These are phyloP conservation scores for Mungos mungo DNA, from an alignment of 2,113 vertebrate genomes.

Conservation along the genomic window DNA sequence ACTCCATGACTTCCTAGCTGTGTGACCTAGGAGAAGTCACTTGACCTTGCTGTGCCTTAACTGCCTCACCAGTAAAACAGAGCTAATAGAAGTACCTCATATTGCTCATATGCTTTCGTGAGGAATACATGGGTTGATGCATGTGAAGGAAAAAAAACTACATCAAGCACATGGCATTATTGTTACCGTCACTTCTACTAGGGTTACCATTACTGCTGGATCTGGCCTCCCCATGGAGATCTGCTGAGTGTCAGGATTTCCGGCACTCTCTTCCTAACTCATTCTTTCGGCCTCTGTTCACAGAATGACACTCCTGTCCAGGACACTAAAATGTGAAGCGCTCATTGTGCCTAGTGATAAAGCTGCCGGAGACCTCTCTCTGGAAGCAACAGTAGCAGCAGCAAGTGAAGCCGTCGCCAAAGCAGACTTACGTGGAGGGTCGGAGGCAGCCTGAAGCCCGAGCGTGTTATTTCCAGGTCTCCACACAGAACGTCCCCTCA, in stretches of 20 bases:
- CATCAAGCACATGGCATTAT: too few relatives aligned
- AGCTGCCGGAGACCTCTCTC: slow-evolving; percentile 54
- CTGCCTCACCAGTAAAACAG: background rate
- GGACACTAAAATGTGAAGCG: slow-evolving; percentile 66
- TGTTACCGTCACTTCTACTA: rapidly evolving
- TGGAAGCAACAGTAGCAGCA: background rate
- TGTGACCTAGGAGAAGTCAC: background rate
- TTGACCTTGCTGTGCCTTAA: background rate
- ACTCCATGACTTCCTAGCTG: background rate
- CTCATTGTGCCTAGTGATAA: background rate
- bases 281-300: slow-evolving; percentile 36
- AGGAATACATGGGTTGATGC: background rate
- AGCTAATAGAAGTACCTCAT: background rate
- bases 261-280: background rate
- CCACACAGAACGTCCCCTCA: rapidly evolving
- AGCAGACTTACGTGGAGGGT: background rate
- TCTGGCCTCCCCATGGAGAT: background rate
- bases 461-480: rapidly evolving
- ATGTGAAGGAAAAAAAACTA: background rate
- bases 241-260: background rate
- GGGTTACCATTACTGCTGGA: rapidly evolving
- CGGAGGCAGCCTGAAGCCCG: background rate
- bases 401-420: background rate
- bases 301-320: slow-evolving; percentile 59
- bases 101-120: background rate